Evolutionary conservation across 2,113 vertebrate genomes (phyloP), one percentile per base, ranked within the genome.

Genomic region (Psophia crepitans): DNA sequence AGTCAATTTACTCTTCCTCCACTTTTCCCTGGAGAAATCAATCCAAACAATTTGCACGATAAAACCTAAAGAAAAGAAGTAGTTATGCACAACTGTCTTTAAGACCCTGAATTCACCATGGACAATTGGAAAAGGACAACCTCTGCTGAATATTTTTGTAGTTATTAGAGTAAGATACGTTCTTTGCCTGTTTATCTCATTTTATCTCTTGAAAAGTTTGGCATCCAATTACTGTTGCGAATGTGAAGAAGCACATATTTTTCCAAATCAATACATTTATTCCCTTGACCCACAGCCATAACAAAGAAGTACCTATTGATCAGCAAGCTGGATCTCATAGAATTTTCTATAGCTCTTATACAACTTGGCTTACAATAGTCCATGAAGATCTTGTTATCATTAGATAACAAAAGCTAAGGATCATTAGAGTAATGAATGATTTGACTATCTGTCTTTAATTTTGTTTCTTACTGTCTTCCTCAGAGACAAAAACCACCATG

Each of bases 401-500:
- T 89, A 56, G 33, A 43, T 23, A 80, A n/a, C 8, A 78, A 54
- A 26, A 68, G 2, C 32, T 75, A 63, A 63, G 9, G 4, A 60
- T 51, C 23, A 26, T 79, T 88, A 82, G 27, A 63, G 22, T 75
- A 85, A 63, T 35, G 28, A 49, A 3, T 33, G 26, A 63, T 84
- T 84, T 88, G 43, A 58, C 64, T 75, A 22, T 53, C 12, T 57
- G 10, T 69, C 33, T 70, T 91, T 46, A 64, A 32, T 66, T 70
- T 75, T 70, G 2, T 18, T 87, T 61, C 30, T 60, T 60, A 56
- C 17, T 46, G 13, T 69, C 9, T 64, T 77, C 12, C 23, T 57
- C 22, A 78, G 69, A 90, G 30, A 61, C 7, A 51, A n/a, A 35
- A 6, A 5, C 0, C 20, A 58, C 2, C 4, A 6, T 35, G 3